phyloP scores from a whole-genome alignment of 1,140 invertebrate genomes.

The Maconellicoccus hirsutus region DNA sequence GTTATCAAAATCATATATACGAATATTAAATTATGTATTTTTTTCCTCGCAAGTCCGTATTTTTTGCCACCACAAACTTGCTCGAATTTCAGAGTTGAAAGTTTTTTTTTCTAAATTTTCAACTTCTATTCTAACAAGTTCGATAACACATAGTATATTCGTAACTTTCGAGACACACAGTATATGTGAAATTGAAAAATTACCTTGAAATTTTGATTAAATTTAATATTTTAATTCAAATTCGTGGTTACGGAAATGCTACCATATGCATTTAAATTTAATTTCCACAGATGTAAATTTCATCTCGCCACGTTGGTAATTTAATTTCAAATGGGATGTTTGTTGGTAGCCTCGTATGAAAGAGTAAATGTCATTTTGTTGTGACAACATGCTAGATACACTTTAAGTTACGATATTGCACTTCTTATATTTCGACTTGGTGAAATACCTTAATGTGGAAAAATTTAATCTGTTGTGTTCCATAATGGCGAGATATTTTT shows the following conservation, averaged over 20 bases:
- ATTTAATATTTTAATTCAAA: no score
- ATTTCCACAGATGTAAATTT: no score
- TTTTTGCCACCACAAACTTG: background rate
- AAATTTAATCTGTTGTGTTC: background rate
- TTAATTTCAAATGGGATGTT: background rate
- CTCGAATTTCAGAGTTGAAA: no score
- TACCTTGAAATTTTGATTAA: no score
- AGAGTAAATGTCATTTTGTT: background rate
- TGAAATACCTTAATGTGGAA: background rate
- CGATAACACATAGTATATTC: no score
- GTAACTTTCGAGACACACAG: no score
- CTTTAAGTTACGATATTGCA: background rate
- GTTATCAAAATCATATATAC: background rate
- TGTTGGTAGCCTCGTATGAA: background rate
- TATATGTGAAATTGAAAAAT: no score
- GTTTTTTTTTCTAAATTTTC: no score
- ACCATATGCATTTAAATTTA: no score
- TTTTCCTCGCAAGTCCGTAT: background rate
- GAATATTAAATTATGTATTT: slow-evolving; percentile 4
- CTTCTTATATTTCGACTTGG: background rate
- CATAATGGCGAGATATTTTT: background rate
- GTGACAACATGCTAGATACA: background rate
- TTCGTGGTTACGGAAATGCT: no score
- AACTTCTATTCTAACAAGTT: no score
- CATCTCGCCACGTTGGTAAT: background rate